These are phyloP conservation scores for Sinopyrophorus schimmeli DNA, from an alignment of 2,888 invertebrate genomes.

Conservation along the genomic window DNA sequence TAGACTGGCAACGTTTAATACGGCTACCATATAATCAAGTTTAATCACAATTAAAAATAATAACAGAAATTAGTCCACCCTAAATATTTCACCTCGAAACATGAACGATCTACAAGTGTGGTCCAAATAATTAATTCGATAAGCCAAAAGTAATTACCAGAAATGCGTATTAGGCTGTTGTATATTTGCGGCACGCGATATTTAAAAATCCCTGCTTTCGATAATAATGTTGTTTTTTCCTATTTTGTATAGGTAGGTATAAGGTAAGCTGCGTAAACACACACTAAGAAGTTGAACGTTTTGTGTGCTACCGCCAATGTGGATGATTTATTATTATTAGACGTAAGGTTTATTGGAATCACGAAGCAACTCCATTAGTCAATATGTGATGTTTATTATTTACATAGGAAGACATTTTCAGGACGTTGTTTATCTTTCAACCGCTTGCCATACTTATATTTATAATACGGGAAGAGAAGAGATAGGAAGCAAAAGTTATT, in stretches of 20 bases:
- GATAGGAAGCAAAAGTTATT: slow-evolving; percentile 12
- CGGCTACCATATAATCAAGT: slow-evolving; percentile 5
- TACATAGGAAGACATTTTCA: slow-evolving; percentile 18
- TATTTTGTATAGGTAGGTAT: too few species aligned
- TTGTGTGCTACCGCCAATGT: slow-evolving; percentile 15
- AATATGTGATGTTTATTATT: slow-evolving; percentile 19
- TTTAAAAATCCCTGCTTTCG: too few species aligned
- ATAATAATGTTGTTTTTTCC: too few species aligned
- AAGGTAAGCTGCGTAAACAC: too few species aligned
- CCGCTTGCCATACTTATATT: slow-evolving; percentile 19
- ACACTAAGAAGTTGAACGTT: too few species aligned
- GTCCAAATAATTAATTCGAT: slow-evolving; percentile 10
- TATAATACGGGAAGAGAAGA: too few species aligned
- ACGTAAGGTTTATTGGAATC: slow-evolving; percentile 15
- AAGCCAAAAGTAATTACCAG: slow-evolving; percentile 6
- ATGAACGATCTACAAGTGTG: slow-evolving; percentile 12
- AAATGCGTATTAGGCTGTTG: slow-evolving; percentile 1
- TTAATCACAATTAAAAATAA: slow-evolving; percentile 4
- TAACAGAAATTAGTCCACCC: slow-evolving; percentile 6
- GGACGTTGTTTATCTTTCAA: slow-evolving; percentile 19
- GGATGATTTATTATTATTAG: slow-evolving; percentile 19
- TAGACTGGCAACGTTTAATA: too few species aligned
- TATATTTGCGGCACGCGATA: too few species aligned
- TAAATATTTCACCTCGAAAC: background rate
- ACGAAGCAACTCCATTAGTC: slow-evolving; percentile 16